A percentile compares a stretch with the other conserved stretches of the same genome.
Evolutionary conservation across 2,888 invertebrate genomes (phyloP).

Genomic region (Rhagophthalmus giganteus): DNA sequence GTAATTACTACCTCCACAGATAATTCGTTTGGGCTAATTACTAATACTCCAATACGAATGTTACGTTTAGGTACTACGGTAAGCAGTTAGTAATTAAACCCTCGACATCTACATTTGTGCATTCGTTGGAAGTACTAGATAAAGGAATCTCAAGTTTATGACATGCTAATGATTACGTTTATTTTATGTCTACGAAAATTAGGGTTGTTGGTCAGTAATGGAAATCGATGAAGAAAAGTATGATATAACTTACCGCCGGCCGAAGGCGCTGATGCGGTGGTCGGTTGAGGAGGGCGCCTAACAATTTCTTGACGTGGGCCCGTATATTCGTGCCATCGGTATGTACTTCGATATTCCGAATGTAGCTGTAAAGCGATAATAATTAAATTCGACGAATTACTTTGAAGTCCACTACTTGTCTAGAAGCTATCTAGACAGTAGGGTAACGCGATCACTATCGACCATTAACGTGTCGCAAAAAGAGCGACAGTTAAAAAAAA

Average conservation of each 20-base stretch:
- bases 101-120: too few relatives aligned
- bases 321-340: constrained; percentile 93
- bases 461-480: too few relatives aligned
- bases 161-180: too few relatives aligned
- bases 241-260: constrained; percentile 38
- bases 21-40: not conserved
- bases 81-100: too few relatives aligned
- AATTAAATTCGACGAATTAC: too few relatives aligned
- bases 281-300: constrained; percentile 63
- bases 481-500: too few relatives aligned
- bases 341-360: constrained; percentile 92
- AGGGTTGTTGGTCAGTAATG: not conserved
- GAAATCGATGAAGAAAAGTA: constrained; percentile 10
- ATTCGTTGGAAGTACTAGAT: too few relatives aligned
- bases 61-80: not conserved
- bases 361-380: constrained; percentile 73
- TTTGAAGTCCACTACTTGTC: too few relatives aligned
- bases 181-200: too few relatives aligned
- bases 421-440: too few relatives aligned
- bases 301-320: constrained; percentile 74
- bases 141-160: too few relatives aligned
- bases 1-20: not conserved
- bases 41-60: not conserved
- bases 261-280: constrained; percentile 48
- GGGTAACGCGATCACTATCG: too few relatives aligned